Evolutionary conservation across 2,888 invertebrate genomes (phyloP).

Genomic region (Theodoxus fluviatilis): DNA sequence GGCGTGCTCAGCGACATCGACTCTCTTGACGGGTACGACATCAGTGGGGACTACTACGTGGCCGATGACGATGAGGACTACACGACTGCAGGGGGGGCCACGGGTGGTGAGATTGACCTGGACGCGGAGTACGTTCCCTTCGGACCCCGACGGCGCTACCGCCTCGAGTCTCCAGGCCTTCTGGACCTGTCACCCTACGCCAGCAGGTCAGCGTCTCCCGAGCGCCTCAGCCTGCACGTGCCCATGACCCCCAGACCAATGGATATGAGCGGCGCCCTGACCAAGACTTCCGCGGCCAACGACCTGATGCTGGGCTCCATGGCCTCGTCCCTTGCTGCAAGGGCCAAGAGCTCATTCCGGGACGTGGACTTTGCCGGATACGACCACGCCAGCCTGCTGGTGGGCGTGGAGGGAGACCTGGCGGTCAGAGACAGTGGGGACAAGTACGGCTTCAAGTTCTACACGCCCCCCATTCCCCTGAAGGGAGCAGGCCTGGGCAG

Average conservation of each 20-base stretch:
- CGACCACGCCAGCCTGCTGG: slow-evolving; percentile 47
- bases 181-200: slow-evolving; percentile 29
- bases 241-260: slow-evolving; percentile 19
- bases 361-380: slow-evolving; percentile 45
- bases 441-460: slow-evolving; percentile 47
- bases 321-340: slow-evolving; percentile 45
- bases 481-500: slow-evolving; percentile 34
- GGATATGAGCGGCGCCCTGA: background rate
- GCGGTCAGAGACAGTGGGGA: slow-evolving; percentile 40
- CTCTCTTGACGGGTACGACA: slow-evolving; percentile 23
- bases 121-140: slow-evolving; percentile 49
- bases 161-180: slow-evolving; percentile 32
- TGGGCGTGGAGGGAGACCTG: slow-evolving; percentile 54
- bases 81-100: too few relatives aligned
- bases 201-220: background rate
- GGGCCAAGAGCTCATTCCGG: slow-evolving; percentile 44
- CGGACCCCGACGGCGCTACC: slow-evolving; percentile 39
- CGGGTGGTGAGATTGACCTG: too few relatives aligned
- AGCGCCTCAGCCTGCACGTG: background rate
- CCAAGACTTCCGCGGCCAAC: slow-evolving; percentile 32
- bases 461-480: slow-evolving; percentile 50
- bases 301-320: slow-evolving; percentile 45
- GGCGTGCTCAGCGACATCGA: slow-evolving; percentile 41
- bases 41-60: too few relatives aligned
- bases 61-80: slow-evolving; percentile 31